Evolutionary conservation across 2,888 invertebrate genomes (phyloP).

Genomic region (Euclidia mi): DNA sequence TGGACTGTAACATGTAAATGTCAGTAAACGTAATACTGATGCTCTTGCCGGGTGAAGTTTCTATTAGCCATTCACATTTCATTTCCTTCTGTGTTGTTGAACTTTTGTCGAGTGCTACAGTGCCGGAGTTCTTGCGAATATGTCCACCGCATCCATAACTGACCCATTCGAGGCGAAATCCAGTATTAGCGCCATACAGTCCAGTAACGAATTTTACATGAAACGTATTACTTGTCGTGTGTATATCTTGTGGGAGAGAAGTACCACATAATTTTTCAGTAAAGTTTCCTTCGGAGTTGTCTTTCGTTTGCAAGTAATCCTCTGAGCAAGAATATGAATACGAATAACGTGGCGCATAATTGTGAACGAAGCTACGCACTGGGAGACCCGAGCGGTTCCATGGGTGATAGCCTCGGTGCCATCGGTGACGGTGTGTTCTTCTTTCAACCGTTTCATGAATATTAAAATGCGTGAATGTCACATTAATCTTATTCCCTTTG

Average conservation of each 20-base stretch:
- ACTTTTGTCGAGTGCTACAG: slow-evolving; percentile 92
- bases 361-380: no score
- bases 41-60: slow-evolving; percentile 91
- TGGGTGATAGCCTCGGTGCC: no score
- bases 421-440: no score
- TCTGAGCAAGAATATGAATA: no score
- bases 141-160: slow-evolving; percentile 94
- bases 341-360: no score
- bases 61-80: slow-evolving; percentile 94
- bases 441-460: slow-evolving; percentile 54
- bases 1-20: slow-evolving; percentile 90
- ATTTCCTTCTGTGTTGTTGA: slow-evolving; percentile 88
- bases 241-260: slow-evolving; percentile 85
- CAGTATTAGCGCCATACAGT: slow-evolving; percentile 77
- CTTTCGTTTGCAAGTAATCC: slow-evolving; percentile 91
- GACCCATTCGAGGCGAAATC: slow-evolving; percentile 96
- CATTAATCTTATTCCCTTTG: slow-evolving; percentile 93
- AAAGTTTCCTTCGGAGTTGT: slow-evolving; percentile 71
- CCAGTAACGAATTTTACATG: slow-evolving; percentile 92
- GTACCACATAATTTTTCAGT: slow-evolving; percentile 82
- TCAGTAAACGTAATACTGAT: slow-evolving; percentile 91
- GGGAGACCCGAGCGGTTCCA: no score
- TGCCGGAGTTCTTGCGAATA: slow-evolving; percentile 87
- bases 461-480: slow-evolving; percentile 95
- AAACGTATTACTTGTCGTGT: slow-evolving; percentile 89